These are phyloP conservation scores for Cephalopachus bancanus DNA, from an alignment of 2,797 vertebrate species.

Conservation along the genomic window DNA sequence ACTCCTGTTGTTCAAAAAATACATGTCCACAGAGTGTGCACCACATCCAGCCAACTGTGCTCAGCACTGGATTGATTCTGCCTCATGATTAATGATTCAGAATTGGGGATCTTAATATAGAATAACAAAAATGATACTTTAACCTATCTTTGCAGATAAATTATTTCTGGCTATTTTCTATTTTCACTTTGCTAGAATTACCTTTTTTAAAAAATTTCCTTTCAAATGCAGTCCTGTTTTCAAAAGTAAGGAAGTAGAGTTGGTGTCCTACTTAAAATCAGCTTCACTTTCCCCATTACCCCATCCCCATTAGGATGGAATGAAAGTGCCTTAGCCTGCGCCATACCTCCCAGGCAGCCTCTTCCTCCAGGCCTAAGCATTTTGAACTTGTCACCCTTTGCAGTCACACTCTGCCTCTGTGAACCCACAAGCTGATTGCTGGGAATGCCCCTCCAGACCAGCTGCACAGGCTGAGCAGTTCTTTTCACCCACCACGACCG, in stretches of 20 bases:
- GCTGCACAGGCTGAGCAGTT: not conserved
- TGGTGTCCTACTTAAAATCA: slow-evolving; percentile 47
- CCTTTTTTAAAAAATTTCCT: not conserved
- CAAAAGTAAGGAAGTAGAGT: slow-evolving; percentile 4
- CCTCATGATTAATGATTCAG: not conserved
- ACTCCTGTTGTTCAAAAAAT: not conserved
- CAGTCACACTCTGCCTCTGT: too few species aligned
- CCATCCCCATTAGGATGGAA: too few species aligned
- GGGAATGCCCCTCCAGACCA: too few species aligned
- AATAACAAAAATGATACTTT: not conserved
- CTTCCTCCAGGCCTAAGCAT: not conserved
- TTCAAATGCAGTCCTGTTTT: not conserved
- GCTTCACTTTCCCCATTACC: not conserved
- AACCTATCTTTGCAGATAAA: not conserved
- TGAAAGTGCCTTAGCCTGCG: not conserved
- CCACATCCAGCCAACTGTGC: fast-evolving
- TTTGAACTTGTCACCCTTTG: not conserved
- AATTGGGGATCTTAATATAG: not conserved
- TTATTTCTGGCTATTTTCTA: not conserved
- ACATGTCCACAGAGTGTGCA: fast-evolving
- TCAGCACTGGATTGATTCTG: not conserved
- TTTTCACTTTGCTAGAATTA: slow-evolving; percentile 3
- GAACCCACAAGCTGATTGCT: not conserved
- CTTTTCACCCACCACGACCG: fast-evolving
- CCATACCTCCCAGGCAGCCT: not conserved